These are phyloP conservation scores for Struthidea cinerea DNA, from an alignment of 2,113 vertebrate genomes.

Conservation along the genomic window DNA sequence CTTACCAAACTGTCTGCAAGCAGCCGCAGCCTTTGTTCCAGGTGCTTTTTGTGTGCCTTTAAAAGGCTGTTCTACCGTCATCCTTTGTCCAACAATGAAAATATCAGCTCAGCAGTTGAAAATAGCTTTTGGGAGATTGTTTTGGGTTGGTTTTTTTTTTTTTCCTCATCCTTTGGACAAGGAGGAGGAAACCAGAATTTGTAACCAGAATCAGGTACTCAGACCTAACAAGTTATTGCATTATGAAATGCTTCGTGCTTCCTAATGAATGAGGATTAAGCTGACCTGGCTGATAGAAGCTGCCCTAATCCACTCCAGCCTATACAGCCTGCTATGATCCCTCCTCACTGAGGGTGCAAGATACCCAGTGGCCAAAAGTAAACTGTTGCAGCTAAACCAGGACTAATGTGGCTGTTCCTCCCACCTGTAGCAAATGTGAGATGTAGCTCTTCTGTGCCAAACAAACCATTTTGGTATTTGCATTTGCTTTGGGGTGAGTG, in stretches of 20 bases:
- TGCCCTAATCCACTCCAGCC: background rate
- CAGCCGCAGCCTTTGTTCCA: background rate
- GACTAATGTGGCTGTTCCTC: background rate
- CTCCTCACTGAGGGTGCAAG: background rate
- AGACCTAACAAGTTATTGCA: background rate
- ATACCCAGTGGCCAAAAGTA: background rate
- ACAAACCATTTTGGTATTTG: background rate
- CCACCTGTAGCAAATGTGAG: background rate
- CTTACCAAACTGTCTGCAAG: background rate
- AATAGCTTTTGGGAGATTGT: background rate
- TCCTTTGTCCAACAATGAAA: background rate
- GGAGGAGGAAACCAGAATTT: background rate
- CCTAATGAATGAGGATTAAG: background rate
- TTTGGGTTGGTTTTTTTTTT: background rate
- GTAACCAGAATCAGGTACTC: background rate
- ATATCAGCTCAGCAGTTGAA: background rate
- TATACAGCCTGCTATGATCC: background rate
- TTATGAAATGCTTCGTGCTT: background rate
- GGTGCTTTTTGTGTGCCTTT: background rate
- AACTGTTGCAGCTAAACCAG: background rate
- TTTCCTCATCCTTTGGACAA: background rate
- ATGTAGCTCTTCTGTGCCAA: background rate
- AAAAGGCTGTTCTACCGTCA: background rate
- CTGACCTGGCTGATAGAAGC: background rate
- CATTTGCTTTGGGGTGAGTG: background rate